Evolutionary conservation across 2,888 invertebrate genomes (phyloP).

Genomic region (Rotaria socialis): DNA sequence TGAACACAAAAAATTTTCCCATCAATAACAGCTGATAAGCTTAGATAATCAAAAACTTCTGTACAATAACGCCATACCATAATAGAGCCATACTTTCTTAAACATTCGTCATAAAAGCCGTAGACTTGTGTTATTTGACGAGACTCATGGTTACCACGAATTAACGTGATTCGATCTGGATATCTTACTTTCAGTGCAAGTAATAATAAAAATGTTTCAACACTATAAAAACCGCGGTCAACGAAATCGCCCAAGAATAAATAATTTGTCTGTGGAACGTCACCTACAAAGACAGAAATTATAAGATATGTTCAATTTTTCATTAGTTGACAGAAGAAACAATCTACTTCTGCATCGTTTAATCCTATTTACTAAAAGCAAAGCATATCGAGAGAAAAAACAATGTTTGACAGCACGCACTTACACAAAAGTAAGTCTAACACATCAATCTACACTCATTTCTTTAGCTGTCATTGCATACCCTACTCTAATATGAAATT

Average conservation of each 20-base stretch:
- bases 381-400: too few relatives aligned
- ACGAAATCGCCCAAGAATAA: slow-evolving; percentile 46
- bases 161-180: slow-evolving; percentile 94
- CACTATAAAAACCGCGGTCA: slow-evolving; percentile 46
- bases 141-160: slow-evolving; percentile 96
- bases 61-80: slow-evolving; percentile 99
- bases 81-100: slow-evolving; percentile 94
- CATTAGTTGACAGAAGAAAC: neutral
- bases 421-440: too few relatives aligned
- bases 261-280: slow-evolving; percentile 46
- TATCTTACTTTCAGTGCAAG: slow-evolving; percentile 75
- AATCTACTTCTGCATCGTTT: too few relatives aligned
- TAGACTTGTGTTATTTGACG: slow-evolving; percentile 99
- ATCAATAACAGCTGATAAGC: slow-evolving; percentile 91
- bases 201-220: slow-evolving; percentile 47
- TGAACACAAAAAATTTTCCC: slow-evolving; percentile 97
- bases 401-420: too few relatives aligned
- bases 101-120: slow-evolving; percentile 97
- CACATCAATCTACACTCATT: too few relatives aligned
- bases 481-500: neutral
- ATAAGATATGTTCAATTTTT: too few relatives aligned
- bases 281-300: neutral
- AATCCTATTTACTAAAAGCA: too few relatives aligned
- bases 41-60: slow-evolving; percentile 95
- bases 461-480: too few relatives aligned